Evolutionary conservation across 1,140 invertebrate species (phyloP).

Genomic region (Sesamia nonagrioides): DNA sequence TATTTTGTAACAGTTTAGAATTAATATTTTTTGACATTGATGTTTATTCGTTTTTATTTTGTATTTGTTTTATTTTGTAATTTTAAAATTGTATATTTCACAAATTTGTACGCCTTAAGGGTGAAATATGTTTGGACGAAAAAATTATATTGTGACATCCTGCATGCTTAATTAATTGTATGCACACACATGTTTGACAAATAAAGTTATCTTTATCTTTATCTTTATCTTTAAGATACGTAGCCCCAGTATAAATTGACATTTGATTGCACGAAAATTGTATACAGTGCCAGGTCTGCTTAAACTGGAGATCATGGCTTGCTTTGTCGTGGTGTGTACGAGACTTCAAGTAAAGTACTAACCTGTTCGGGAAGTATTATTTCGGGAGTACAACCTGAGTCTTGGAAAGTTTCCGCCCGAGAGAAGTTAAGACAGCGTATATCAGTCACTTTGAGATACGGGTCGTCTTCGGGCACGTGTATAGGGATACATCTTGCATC

Average conservation of each 20-base stretch:
- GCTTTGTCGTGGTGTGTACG: not conserved
- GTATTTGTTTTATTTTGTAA: too few species aligned
- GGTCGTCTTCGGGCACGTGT: slow-evolving; percentile 65
- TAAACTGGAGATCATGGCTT: not conserved
- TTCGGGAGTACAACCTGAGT: slow-evolving; percentile 65
- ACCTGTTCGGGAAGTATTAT: slow-evolving; percentile 68
- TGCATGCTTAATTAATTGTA: too few species aligned
- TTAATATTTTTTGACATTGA: too few species aligned
- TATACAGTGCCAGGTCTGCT: not conserved
- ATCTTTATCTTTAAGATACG: too few species aligned
- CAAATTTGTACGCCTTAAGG: too few species aligned
- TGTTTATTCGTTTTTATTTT: too few species aligned
- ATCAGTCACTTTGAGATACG: slow-evolving; percentile 69
- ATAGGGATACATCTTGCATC: slow-evolving; percentile 70
- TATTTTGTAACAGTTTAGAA: too few species aligned
- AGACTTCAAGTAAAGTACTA: slow-evolving; percentile 15
- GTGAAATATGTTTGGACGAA: too few species aligned
- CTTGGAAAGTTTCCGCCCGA: slow-evolving; percentile 74
- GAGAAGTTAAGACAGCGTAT: slow-evolving; percentile 75
- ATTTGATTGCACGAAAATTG: not conserved
- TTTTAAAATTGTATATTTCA: too few species aligned
- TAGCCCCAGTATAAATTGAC: not conserved
- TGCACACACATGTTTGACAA: too few species aligned
- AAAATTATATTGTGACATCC: too few species aligned
- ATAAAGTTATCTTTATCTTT: too few species aligned